Base-by-base conservation (phyloP, 2,888 invertebrate species). In the Molorchus minor region DNA sequence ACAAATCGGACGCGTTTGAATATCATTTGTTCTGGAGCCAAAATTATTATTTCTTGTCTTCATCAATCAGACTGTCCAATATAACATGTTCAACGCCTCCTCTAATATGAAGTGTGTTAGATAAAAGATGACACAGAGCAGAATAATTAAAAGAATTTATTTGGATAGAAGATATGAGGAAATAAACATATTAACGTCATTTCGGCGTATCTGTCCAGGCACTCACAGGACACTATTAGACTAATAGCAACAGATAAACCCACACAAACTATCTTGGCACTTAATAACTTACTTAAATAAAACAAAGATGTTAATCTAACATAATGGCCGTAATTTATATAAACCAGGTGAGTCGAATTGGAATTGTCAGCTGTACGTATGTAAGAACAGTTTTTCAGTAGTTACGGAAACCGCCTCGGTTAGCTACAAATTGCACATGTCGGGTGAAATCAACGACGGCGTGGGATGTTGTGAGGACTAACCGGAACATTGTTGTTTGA, bases 251-350 rank as follows among this genome's bases (percentile, higher is more conserved):
- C 51, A 66, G 64, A 66, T 67, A 65, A 68, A 64, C 69, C 68
- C 60, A 67, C 66, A 60, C 65, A 58, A 58, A 63, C 56, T 51
- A 60, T 57, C 61, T 64, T 68, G 70, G 66, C 70, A 68, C 61
- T 59, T 46, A 49, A 60, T 38, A 54, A 59, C 58, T n/a, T n/a
- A n/a, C n/a, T 57, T 59, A 40, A 41, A 33, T 38, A 43, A 49
- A 49, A 56, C 49, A 49, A 49, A 43, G 33, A 59, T 63, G 63
- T 69, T 69, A 69, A 71, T 68, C 67, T 66, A 61, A 64, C 60
- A 64, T 67, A 69, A 71, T 69, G 64, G 64, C 56, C 58, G 68
- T 66, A 67, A 71, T 71, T 69, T 67, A 67, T 71, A 62, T 66
- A 65, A 69, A 65, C 65, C 67, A 67, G 64, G 65, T 67, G 67